These are phyloP conservation scores for Chaetorhynchus papuensis DNA, from an alignment of 2,113 vertebrate genomes.

Conservation along the genomic window DNA sequence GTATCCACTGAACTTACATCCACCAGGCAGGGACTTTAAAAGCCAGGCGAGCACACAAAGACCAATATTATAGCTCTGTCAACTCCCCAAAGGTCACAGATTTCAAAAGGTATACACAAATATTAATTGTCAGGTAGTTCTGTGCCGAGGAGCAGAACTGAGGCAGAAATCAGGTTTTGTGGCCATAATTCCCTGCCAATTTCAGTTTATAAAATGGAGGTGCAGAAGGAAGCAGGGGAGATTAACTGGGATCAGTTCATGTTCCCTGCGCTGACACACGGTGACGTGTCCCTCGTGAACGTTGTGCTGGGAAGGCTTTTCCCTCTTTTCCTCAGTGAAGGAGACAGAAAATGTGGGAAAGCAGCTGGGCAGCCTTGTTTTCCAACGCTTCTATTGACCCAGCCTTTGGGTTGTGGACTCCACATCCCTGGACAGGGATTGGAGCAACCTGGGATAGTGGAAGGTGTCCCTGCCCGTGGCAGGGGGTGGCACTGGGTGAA, in stretches of 20 bases:
- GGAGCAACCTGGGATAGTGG: not conserved
- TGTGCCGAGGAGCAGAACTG: not conserved
- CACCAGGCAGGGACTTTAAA: conserved; percentile 50
- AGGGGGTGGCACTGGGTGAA: rapidly evolving
- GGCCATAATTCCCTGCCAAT: not conserved
- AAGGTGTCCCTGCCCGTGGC: not conserved
- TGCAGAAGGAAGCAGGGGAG: not conserved
- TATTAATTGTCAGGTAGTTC: conserved; percentile 36
- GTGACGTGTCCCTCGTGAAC: not conserved
- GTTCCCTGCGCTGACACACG: not conserved
- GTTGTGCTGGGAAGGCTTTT: not conserved
- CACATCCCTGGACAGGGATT: not conserved
- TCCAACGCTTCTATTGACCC: not conserved
- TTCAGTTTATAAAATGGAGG: conserved; percentile 24
- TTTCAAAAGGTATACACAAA: conserved; percentile 48
- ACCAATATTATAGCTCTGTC: conserved; percentile 38
- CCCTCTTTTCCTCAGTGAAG: not conserved
- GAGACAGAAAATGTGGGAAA: not conserved
- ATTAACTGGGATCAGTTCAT: conserved; percentile 16
- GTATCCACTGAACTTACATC: conserved; percentile 72
- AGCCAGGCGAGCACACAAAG: conserved; percentile 42
- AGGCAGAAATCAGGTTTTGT: conserved; percentile 45
- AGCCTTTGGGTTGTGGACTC: rapidly evolving
- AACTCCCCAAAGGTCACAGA: conserved; percentile 50
- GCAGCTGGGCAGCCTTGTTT: not conserved